Percentiles rank a stretch among this genome's conserved stretches.
Conservation (phyloP, 2,113 vertebrate genomes). For the Pterocles gutturalis region DNA sequence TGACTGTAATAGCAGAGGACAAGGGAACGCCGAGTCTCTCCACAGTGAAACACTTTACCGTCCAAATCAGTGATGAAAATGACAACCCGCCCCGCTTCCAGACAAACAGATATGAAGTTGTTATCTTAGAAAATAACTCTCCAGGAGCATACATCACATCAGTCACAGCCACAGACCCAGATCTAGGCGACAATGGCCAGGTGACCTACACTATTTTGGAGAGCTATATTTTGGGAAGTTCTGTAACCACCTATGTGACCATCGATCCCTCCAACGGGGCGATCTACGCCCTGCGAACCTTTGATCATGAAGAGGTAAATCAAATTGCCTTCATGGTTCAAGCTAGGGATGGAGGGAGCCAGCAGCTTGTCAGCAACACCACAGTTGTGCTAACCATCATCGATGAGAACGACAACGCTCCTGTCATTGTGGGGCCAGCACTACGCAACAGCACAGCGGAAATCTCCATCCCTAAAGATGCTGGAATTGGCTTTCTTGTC, state of each 20-base stretch:
- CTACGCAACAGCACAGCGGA: conserved; percentile 91
- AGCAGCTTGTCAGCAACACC: conserved; percentile 85
- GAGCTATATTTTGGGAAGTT: conserved; percentile 83
- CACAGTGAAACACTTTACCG: conserved; percentile 94
- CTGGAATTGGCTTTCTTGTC: conserved; percentile 86
- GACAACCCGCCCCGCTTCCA: conserved; percentile 96
- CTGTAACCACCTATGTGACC: conserved; percentile 93
- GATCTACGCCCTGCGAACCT: conserved; percentile 91
- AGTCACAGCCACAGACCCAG: conserved; percentile 91
- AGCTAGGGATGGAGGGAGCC: conserved; percentile 89
- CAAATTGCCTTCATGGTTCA: conserved; percentile 90
- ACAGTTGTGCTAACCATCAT: conserved; percentile 91
- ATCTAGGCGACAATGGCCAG: conserved; percentile 93
- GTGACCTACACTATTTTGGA: conserved; percentile 94
- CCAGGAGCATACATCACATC: conserved; percentile 93
- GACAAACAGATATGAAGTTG: conserved; percentile 92
- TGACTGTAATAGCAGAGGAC: conserved; percentile 96
- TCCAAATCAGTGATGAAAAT: conserved; percentile 94
- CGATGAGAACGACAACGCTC: conserved; percentile 94
- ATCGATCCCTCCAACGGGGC: conserved; percentile 95
- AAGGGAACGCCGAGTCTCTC: conserved; percentile 91
- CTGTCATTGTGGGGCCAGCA: conserved; percentile 85
- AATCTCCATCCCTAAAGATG: conserved; percentile 87
- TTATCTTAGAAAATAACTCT: conserved; percentile 95
- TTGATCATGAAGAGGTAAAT: conserved; percentile 94